These are phyloP conservation scores for Pygmarrhopalites habei DNA, from an alignment of 1,140 invertebrate species.

Conservation along the genomic window DNA sequence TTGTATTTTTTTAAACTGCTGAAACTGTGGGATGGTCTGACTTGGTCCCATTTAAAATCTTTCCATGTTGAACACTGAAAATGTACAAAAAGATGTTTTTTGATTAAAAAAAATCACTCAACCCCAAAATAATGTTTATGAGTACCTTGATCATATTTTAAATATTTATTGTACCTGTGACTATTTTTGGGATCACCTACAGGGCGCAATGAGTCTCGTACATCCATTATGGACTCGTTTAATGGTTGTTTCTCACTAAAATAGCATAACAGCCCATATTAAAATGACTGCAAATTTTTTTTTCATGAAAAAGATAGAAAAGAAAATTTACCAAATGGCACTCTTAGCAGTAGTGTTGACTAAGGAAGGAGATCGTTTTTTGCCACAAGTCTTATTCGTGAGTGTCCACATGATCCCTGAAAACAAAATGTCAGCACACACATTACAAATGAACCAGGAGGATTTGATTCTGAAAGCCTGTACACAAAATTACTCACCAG, in stretches of 20 bases:
- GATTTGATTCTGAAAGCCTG: neutral
- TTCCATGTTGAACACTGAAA: neutral
- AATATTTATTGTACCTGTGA: neutral
- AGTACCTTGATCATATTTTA: too few relatives aligned
- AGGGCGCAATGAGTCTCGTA: neutral
- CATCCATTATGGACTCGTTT: slow-evolving; percentile 48
- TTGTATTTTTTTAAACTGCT: neutral
- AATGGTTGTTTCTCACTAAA: slow-evolving; percentile 75
- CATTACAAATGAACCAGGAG: neutral
- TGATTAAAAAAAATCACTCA: neutral
- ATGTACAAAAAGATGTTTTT: neutral
- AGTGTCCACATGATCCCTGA: slow-evolving; percentile 63
- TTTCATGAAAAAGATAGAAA: neutral
- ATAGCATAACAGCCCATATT: slow-evolving; percentile 37
- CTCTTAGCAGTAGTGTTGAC: neutral
- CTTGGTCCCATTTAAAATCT: neutral
- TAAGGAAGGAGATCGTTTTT: slow-evolving; percentile 48
- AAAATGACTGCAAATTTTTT: neutral
- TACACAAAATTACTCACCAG: slow-evolving; percentile 43
- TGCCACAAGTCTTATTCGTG: slow-evolving; percentile 44
- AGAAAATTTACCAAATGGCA: slow-evolving; percentile 5
- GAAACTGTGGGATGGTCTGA: neutral
- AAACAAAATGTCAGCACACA: slow-evolving; percentile 40
- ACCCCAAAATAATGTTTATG: neutral
- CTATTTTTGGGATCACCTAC: neutral